Percentiles rank a stretch among this genome's conserved stretches.
Conservation (phyloP, 2,888 invertebrate species). For the Malthinus flaveolus region DNA sequence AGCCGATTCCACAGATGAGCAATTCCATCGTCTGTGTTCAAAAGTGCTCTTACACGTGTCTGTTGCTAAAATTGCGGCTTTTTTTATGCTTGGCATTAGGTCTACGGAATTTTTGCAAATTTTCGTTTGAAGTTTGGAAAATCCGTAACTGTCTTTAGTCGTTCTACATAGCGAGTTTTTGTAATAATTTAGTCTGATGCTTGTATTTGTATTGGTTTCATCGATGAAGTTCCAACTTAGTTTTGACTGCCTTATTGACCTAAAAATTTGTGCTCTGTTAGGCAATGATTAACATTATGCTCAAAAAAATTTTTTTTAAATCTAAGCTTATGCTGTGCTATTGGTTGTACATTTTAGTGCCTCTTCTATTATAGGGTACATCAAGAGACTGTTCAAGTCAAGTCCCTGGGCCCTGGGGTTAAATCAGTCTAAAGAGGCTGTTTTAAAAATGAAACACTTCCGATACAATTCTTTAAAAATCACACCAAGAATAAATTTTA, state of each 20-base stretch:
- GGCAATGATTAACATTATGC: no score
- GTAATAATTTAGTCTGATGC: neutral
- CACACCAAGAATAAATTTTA: no score
- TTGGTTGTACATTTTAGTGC: neutral
- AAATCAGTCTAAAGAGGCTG: no score
- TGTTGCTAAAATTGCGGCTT: constrained; percentile 70
- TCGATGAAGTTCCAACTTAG: neutral
- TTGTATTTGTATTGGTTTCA: neutral
- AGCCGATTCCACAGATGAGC: constrained; percentile 72
- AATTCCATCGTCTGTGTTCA: constrained; percentile 79
- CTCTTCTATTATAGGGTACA: no score
- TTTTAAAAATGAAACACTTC: no score
- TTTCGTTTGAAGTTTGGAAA: constrained; percentile 66
- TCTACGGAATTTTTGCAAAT: constrained; percentile 68
- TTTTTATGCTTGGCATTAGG: constrained; percentile 76
- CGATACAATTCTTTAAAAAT: no score
- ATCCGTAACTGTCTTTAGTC: constrained; percentile 51
- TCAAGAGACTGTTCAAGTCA: no score
- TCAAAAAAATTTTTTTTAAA: neutral
- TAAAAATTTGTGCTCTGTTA: no score
- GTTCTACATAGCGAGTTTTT: constrained; percentile 43
- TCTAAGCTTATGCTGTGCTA: neutral
- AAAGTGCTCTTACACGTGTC: constrained; percentile 73
- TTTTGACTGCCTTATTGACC: neutral
- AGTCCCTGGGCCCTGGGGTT: no score